Percentiles rank a stretch among this genome's conserved stretches.
These are phyloP conservation scores for Leptodactylus fallax DNA, from an alignment of 2,797 vertebrate species.

Conservation along the genomic window DNA sequence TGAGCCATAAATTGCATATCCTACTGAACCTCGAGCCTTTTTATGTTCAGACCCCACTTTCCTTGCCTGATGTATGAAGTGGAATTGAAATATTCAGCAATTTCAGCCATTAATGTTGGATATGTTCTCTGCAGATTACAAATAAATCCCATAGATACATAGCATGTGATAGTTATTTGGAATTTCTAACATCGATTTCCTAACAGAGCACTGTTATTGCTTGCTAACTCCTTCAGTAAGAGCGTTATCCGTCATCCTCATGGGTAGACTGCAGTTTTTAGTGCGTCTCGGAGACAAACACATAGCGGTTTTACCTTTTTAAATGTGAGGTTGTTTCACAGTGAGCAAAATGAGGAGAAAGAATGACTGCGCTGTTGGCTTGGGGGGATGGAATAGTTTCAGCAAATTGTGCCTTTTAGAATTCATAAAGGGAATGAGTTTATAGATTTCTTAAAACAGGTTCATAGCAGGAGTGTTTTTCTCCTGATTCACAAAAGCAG, in stretches of 20 bases:
- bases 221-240: conserved; percentile 36
- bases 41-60: not conserved
- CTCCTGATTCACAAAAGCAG: not conserved
- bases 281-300: conserved; percentile 35
- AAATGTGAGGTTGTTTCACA: not conserved
- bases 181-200: conserved; percentile 25
- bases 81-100: conserved; percentile 55
- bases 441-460: not conserved
- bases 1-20: conserved; percentile 21
- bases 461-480: not conserved
- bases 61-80: not conserved
- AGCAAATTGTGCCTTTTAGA: not conserved
- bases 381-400: not conserved
- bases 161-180: conserved; percentile 38
- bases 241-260: conserved; percentile 46
- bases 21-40: not conserved
- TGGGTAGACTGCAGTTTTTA: conserved; percentile 40
- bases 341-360: conserved; percentile 8
- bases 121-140: conserved; percentile 40
- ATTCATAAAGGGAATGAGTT: not conserved
- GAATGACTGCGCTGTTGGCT: not conserved
- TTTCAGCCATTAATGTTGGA: conserved; percentile 43
- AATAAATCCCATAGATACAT: conserved; percentile 48
- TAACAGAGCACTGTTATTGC: conserved; percentile 36
- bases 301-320: conserved; percentile 25